Evolutionary conservation across 2,113 vertebrate genomes (phyloP).

Genomic region (Aldabrachelys gigantea): DNA sequence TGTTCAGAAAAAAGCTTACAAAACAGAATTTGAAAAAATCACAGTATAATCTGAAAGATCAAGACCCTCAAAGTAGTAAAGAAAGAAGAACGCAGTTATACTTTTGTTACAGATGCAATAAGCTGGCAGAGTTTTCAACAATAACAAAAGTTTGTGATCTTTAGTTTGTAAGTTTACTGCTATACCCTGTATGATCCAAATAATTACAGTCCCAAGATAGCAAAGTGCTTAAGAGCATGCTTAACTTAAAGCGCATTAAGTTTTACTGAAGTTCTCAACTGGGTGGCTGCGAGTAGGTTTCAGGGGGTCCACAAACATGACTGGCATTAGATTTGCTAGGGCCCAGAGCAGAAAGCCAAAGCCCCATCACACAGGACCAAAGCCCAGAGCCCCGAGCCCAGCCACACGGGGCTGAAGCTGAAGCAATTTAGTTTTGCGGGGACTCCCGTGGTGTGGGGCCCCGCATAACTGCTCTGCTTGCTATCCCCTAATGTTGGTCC

Average conservation of each 20-base stretch:
- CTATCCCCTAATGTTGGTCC: no score
- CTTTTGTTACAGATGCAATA: not conserved
- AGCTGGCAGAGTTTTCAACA: not conserved
- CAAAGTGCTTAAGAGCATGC: not conserved
- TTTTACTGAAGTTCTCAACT: not conserved
- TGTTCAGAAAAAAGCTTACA: not conserved
- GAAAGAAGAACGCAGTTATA: conserved; percentile 1
- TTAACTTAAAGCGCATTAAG: not conserved
- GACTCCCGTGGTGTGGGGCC: no score
- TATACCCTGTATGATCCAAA: not conserved
- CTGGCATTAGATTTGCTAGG: no score
- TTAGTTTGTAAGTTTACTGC: not conserved
- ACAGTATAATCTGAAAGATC: not conserved
- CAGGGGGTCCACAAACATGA: no score
- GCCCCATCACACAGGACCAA: no score
- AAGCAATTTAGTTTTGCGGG: no score
- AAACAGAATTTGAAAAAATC: fast-evolving
- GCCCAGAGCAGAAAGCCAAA: no score
- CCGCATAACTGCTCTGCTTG: no score
- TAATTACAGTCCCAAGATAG: not conserved
- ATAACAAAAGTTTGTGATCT: not conserved
- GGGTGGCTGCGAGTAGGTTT: no score
- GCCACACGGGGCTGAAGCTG: no score
- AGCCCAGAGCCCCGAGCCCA: no score
- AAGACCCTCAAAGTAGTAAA: not conserved